These are phyloP conservation scores for Sialis fuliginosa DNA, from an alignment of 2,888 invertebrate species.

Conservation along the genomic window DNA sequence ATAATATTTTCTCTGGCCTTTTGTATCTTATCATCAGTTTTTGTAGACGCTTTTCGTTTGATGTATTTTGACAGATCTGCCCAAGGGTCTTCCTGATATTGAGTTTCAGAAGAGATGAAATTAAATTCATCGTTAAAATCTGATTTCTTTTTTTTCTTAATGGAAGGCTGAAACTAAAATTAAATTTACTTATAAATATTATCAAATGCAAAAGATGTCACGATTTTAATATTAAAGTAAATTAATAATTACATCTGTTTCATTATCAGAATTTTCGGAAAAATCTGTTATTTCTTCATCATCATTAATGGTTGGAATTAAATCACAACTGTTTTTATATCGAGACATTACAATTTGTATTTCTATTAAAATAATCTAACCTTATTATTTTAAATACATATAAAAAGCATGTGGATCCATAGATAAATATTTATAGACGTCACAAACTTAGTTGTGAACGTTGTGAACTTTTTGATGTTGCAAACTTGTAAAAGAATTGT, in stretches of 20 bases:
- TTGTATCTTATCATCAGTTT: slow-evolving; percentile 71
- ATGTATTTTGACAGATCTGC: slow-evolving; percentile 63
- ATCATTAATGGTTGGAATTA: slow-evolving; percentile 50
- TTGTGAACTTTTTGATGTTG: too few species aligned
- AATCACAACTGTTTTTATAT: background rate
- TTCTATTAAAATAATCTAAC: too few species aligned
- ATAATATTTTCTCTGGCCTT: slow-evolving; percentile 32
- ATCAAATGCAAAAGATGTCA: slow-evolving; percentile 1
- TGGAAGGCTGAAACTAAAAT: slow-evolving; percentile 64
- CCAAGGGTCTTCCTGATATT: slow-evolving; percentile 71
- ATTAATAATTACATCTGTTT: slow-evolving; percentile 45
- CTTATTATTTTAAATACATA: too few species aligned
- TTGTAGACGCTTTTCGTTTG: slow-evolving; percentile 59
- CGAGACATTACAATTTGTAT: too few species aligned
- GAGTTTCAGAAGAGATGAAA: slow-evolving; percentile 58
- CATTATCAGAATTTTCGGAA: slow-evolving; percentile 64
- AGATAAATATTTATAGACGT: too few species aligned
- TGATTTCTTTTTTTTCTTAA: slow-evolving; percentile 47
- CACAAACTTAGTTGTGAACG: too few species aligned
- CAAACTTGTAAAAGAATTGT: too few species aligned
- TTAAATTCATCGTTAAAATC: slow-evolving; percentile 70
- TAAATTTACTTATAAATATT: slow-evolving; percentile 4
- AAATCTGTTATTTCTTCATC: slow-evolving; percentile 64
- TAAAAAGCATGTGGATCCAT: too few species aligned
- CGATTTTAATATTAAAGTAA: background rate